Base-by-base conservation (phyloP, 1,140 invertebrate species). In the Drosophila carrolli region DNA sequence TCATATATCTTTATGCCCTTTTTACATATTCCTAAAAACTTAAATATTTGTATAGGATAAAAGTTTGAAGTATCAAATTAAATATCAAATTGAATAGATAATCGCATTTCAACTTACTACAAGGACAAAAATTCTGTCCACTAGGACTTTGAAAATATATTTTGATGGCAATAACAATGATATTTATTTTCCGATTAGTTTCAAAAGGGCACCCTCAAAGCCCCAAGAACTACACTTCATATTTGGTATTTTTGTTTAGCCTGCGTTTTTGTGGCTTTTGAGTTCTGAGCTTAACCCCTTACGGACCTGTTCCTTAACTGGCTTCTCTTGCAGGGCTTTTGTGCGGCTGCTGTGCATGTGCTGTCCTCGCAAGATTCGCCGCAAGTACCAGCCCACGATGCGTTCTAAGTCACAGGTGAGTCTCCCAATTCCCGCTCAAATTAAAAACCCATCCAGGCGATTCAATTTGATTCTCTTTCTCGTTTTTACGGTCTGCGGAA, bases 371-470 rank as follows among this genome's bases (percentile, higher is more conserved):
- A 95, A 95, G 81, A 94, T 97, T 76, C 94, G 95, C 60, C 93
- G 95, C 88, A 95, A 95, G 91, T 97, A 97, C 93, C 95, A 96
- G 81, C 95, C 96, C 13, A 96, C 96, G 61, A 95, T 96, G 74
- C 94, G 96, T 72, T 96, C 96, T 78, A 96, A 96, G 71, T 96
- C 95, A 74, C 96, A 97, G 95, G 96, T 97, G 93, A 94, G 92
- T 90, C 60, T 19, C 41, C 47, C 37, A 14, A 13, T 51, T 32
- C 44, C 68, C 27, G 8, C 14, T 5, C 2, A 5, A 9, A 8
- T 38, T 35, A 32, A 13, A n/a, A 11, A 6, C 43, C 23, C 16
- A 43, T 13, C 27, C 63, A 70, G 16, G 43, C 43, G 13, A 71
- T 46, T 48, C 50, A 65, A 48, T 71, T 71, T 47, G 43, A 35